These are phyloP conservation scores for Aphidoletes aphidimyza DNA, from an alignment of 2,888 invertebrate genomes.

Conservation along the genomic window DNA sequence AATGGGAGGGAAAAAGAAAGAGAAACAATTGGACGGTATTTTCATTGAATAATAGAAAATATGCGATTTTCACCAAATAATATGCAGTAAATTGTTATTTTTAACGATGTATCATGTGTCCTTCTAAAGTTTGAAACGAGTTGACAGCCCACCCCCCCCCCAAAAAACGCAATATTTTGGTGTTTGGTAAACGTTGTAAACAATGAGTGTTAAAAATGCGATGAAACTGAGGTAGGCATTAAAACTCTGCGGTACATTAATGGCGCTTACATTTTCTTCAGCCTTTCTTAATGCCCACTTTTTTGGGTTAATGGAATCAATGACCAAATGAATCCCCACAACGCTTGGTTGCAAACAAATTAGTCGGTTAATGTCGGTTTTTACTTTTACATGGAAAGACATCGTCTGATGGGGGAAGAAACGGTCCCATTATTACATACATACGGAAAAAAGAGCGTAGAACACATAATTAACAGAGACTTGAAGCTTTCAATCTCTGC, in stretches of 20 bases:
- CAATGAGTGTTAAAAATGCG: neutral
- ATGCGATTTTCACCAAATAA: neutral
- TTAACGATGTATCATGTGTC: constrained; percentile 42
- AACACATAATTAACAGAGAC: too few species aligned
- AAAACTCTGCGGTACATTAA: neutral
- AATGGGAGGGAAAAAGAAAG: neutral
- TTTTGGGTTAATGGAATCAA: constrained; percentile 16
- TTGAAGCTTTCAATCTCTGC: too few species aligned
- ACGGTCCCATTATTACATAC: too few species aligned
- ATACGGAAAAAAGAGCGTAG: too few species aligned
- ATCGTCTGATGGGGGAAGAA: too few species aligned
- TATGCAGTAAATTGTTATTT: constrained; percentile 24
- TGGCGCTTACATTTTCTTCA: constrained; percentile 13
- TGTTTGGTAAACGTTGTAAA: neutral
- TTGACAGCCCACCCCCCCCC: neutral
- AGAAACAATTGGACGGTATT: neutral
- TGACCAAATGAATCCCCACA: neutral
- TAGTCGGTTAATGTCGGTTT: too few species aligned
- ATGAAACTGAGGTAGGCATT: neutral
- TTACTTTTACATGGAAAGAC: too few species aligned
- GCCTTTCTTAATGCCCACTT: neutral
- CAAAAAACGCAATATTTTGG: neutral
- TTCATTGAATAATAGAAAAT: constrained; percentile 16
- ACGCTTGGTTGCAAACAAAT: too few species aligned
- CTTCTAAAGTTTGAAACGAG: too few species aligned